Evolutionary conservation across 2,797 vertebrate species (phyloP).

Genomic region (Salarias fasciatus): DNA sequence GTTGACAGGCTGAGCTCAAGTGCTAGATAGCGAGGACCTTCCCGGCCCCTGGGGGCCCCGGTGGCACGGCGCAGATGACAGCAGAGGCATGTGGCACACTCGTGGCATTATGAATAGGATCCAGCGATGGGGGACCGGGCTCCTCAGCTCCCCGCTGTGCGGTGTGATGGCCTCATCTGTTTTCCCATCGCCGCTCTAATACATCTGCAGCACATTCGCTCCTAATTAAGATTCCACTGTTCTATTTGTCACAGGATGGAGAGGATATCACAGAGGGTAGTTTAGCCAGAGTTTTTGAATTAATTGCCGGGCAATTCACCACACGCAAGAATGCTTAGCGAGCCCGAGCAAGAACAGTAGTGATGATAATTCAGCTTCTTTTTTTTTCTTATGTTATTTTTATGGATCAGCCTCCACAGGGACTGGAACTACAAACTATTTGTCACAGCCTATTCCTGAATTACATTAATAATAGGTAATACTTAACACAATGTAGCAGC

Average conservation of each 20-base stretch:
- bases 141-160: slow-evolving; percentile 79
- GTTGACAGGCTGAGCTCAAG: slow-evolving; percentile 60
- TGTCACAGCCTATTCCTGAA: slow-evolving; percentile 48
- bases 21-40: slow-evolving; percentile 51
- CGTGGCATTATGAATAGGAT: slow-evolving; percentile 81
- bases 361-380: slow-evolving; percentile 59
- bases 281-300: slow-evolving; percentile 84
- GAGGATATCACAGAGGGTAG: slow-evolving; percentile 78
- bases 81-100: slow-evolving; percentile 77
- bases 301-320: slow-evolving; percentile 82
- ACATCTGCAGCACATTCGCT: slow-evolving; percentile 79
- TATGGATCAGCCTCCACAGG: slow-evolving; percentile 56
- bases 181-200: slow-evolving; percentile 80
- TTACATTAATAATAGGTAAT: slow-evolving; percentile 47
- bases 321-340: slow-evolving; percentile 71
- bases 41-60: slow-evolving; percentile 57
- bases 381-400: slow-evolving; percentile 55
- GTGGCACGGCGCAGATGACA: slow-evolving; percentile 76
- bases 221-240: slow-evolving; percentile 85
- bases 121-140: slow-evolving; percentile 77
- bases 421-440: slow-evolving; percentile 51
- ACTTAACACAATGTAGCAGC: slow-evolving; percentile 46
- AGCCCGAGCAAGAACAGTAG: slow-evolving; percentile 57
- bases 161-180: slow-evolving; percentile 85
- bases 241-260: slow-evolving; percentile 84